Evolutionary conservation across 2,113 vertebrate genomes (phyloP).

Genomic region (Plectropomus leopardus): DNA sequence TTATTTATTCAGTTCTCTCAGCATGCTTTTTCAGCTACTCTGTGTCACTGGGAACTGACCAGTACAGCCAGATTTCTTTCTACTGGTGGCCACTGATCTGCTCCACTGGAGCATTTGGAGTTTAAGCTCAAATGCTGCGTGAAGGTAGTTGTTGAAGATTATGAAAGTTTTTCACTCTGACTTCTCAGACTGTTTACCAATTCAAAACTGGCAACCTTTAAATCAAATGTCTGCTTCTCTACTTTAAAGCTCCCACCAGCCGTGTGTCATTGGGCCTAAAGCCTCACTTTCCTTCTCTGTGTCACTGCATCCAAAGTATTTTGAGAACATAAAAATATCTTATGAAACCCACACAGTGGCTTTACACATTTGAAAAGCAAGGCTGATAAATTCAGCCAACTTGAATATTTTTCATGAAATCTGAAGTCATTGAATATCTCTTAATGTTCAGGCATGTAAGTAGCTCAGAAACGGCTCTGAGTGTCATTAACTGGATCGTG

Average conservation of each 20-base stretch:
- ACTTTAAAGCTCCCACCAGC: neutral
- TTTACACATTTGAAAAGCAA: constrained; percentile 23
- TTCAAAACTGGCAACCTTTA: neutral
- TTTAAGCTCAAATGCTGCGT: constrained; percentile 3
- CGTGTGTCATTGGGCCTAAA: neutral
- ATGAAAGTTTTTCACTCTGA: neutral
- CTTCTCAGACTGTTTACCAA: neutral
- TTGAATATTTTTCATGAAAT: neutral
- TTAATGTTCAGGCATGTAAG: neutral
- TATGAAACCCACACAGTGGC: neutral
- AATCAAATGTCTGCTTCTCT: constrained; percentile 18
- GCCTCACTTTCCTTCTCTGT: neutral
- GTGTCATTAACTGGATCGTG: neutral
- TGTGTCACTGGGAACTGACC: constrained; percentile 20
- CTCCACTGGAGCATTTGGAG: neutral
- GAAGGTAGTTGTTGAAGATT: neutral
- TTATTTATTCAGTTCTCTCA: constrained; percentile 66
- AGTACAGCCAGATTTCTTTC: constrained; percentile 5
- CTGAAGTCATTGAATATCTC: neutral
- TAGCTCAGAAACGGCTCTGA: neutral
- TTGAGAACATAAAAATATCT: neutral
- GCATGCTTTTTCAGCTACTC: constrained; percentile 41
- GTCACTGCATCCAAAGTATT: constrained; percentile 5
- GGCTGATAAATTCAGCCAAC: neutral
- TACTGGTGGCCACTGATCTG: neutral